Base-by-base conservation (phyloP, 2,797 vertebrate genomes). In the Acrossocheilus fasciatus region DNA sequence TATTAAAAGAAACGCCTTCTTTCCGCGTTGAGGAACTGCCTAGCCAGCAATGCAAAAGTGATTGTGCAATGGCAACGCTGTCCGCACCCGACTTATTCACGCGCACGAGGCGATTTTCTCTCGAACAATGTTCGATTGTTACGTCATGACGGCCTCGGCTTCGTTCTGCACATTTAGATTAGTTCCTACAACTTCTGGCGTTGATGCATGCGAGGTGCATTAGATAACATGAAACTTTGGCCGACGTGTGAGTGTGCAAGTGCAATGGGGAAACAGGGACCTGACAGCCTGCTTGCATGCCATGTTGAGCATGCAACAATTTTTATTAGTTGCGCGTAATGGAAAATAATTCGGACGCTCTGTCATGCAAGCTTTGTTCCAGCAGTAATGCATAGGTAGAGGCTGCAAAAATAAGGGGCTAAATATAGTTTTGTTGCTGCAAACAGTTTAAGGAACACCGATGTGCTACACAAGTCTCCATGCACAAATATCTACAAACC, bases 11-110 rank as follows among this genome's bases (percentile, higher is more conserved):
- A 15, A 84, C 86, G 91, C 88, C 79, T 89, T 90, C 92, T 92
- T 93, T 94, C 94, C 94, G 93, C 93, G 93, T 84, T 95, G 95
- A 96, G 95, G 93, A 95, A 94, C 92, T 83, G 79, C 66, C 87
- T 85, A 89, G 89, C 91, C 47, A 88, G 85, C 90, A 64, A 89
- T 82, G 89, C 87, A 81, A 81, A 91, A 90, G 90, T 87, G 91
- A 91, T 91, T 91, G 85, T 87, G 89, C 89, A 89, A 89, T 57
- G 86, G 57, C 73, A 85, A 45, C 74, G 45, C 74, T 20, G 86
- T 81, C 80, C 86, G 83, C 86, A 52, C 84, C 81, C 87, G 64
- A 88, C 36, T 89, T 89, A 83, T 82, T 83, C 78, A 79, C 87
- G 88, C 88, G 75, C 87, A 66, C 83, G 66, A 77, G 78, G 79